Evolutionary conservation across 2,888 invertebrate genomes (phyloP).

Genomic region (Liopterus haemorrhoidalis): DNA sequence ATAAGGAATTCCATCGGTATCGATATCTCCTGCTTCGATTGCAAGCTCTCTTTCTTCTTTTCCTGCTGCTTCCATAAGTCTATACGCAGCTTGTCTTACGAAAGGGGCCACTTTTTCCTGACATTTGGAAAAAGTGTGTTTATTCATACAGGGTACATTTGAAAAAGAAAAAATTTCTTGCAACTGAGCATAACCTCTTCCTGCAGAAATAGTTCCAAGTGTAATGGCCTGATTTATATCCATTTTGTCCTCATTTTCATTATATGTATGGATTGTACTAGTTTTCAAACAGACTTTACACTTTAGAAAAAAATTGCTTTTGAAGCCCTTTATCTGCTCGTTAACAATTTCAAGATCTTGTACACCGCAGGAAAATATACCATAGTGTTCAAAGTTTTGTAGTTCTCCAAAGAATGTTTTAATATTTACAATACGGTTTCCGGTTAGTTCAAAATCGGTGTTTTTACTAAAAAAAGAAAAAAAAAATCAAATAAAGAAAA

Average conservation of each 20-base stretch:
- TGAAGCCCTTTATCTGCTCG: too few relatives aligned
- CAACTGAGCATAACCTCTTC: slow-evolving; percentile 4
- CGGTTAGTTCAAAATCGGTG: too few relatives aligned
- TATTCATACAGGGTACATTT: slow-evolving; percentile 5
- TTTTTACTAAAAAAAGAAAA: too few relatives aligned
- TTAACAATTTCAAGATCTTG: too few relatives aligned
- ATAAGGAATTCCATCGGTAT: slow-evolving; percentile 4
- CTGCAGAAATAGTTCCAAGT: slow-evolving; percentile 3
- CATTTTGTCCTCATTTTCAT: neutral
- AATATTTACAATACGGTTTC: too few relatives aligned
- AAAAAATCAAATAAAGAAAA: too few relatives aligned
- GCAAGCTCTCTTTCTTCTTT: slow-evolving; percentile 5
- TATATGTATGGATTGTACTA: too few relatives aligned
- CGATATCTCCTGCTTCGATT: slow-evolving; percentile 9
- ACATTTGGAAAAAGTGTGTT: slow-evolving; percentile 5
- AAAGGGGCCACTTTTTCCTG: slow-evolving; percentile 1
- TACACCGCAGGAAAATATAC: too few relatives aligned
- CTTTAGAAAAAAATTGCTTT: too few relatives aligned
- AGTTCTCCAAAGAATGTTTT: too few relatives aligned
- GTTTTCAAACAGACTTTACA: too few relatives aligned
- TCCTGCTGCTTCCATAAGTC: slow-evolving; percentile 9
- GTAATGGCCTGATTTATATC: slow-evolving; percentile 1
- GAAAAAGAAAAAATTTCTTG: slow-evolving; percentile 2
- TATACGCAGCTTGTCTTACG: neutral
- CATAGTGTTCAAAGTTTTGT: too few relatives aligned